A percentile compares a stretch with the other conserved stretches of the same genome.
These are phyloP conservation scores for Tautogolabrus adspersus DNA, from an alignment of 2,113 vertebrate species.

Conservation along the genomic window DNA sequence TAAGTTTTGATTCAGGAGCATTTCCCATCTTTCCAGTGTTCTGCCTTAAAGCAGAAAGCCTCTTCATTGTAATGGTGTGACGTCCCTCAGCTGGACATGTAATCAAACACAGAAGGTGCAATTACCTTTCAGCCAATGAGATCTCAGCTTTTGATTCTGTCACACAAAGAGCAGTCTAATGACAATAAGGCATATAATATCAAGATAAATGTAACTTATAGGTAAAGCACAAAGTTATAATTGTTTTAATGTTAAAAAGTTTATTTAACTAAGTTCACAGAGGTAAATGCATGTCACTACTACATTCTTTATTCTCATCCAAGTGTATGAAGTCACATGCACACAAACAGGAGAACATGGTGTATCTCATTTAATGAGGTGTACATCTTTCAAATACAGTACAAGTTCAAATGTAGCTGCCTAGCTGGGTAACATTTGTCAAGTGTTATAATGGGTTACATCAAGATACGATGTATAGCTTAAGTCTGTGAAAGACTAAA, in stretches of 20 bases:
- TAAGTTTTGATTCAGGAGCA: constrained; percentile 44
- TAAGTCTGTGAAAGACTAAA: constrained; percentile 13
- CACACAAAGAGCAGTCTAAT: constrained; percentile 12
- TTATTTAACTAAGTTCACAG: constrained; percentile 21
- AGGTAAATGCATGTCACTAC: constrained; percentile 22
- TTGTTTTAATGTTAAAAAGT: constrained; percentile 50
- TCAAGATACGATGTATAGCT: constrained; percentile 6
- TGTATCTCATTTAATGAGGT: constrained; percentile 48
- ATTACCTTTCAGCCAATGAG: constrained; percentile 57
- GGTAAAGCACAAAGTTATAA: constrained; percentile 20
- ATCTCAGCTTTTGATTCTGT: constrained; percentile 8
- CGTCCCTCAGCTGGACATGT: neutral
- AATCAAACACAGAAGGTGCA: constrained; percentile 38
- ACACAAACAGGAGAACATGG: constrained; percentile 25
- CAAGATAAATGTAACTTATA: neutral
- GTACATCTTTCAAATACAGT: constrained; percentile 30
- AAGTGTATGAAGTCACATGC: constrained; percentile 4
- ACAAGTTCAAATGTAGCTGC: constrained; percentile 49
- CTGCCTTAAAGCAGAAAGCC: neutral
- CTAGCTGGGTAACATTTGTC: constrained; percentile 27
- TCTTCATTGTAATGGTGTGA: neutral
- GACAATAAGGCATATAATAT: neutral
- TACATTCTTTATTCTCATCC: no score
- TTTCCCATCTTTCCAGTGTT: constrained; percentile 41
- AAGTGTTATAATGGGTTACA: constrained; percentile 22